These are phyloP conservation scores for mouse (Mus musculus) DNA, from an alignment of 2,113 vertebrate genomes.

Conservation along the genomic window DNA sequence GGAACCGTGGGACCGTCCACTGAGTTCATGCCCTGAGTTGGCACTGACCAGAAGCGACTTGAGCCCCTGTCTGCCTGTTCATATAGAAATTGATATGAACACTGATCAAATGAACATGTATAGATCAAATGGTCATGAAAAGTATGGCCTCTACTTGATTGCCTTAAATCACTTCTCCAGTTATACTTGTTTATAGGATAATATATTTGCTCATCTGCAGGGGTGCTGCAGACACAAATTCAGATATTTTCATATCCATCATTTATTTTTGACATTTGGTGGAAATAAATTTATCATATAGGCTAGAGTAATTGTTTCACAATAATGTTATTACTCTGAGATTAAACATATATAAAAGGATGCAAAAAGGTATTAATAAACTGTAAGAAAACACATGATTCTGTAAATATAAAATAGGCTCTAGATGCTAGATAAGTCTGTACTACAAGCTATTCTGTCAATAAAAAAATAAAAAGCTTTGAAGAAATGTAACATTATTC, in stretches of 20 bases:
- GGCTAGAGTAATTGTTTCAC: not conserved
- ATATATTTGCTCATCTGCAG: not conserved
- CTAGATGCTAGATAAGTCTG: constrained; percentile 26
- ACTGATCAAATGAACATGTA: not conserved
- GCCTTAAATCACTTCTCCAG: not conserved
- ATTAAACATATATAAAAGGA: not conserved
- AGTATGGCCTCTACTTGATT: constrained; percentile 1
- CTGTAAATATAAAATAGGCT: not conserved
- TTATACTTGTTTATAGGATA: not conserved
- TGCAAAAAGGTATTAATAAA: not conserved
- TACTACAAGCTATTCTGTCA: not conserved
- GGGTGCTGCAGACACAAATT: not conserved
- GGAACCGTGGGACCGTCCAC: too few species aligned
- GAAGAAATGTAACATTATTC: not conserved
- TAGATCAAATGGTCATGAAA: not conserved
- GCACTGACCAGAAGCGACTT: too few species aligned
- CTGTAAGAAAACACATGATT: not conserved
- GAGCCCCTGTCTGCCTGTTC: not conserved
- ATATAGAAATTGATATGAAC: not conserved
- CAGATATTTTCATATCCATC: not conserved
- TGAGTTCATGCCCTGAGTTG: too few species aligned
- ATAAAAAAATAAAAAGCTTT: not conserved
- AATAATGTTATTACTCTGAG: not conserved
- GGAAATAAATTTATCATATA: not conserved
- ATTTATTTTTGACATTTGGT: not conserved